These are phyloP conservation scores for Apamea anceps DNA, from an alignment of 2,888 invertebrate species.

Conservation along the genomic window DNA sequence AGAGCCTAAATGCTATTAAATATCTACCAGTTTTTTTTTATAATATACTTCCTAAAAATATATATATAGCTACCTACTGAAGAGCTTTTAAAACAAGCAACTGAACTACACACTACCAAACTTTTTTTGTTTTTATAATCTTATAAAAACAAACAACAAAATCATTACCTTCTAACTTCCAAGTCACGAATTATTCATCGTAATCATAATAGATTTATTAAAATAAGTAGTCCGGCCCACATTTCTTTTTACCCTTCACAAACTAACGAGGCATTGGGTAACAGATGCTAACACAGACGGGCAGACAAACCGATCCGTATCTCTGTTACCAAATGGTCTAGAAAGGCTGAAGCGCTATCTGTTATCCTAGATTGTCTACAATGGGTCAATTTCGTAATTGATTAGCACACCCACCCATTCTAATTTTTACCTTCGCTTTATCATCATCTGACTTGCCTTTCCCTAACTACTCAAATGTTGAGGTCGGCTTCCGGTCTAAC, in stretches of 20 bases:
- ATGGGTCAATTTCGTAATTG: conserved; percentile 1
- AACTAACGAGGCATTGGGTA: conserved; percentile 36
- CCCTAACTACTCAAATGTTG: not conserved
- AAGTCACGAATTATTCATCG: conserved; percentile 34
- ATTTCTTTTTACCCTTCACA: conserved; percentile 54
- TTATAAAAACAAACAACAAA: conserved; percentile 17
- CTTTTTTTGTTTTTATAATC: not conserved
- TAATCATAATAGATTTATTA: conserved; percentile 42
- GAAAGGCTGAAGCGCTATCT: conserved; percentile 19
- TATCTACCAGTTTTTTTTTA: too few relatives aligned
- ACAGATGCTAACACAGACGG: conserved; percentile 21
- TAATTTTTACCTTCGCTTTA: not conserved
- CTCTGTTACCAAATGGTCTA: conserved; percentile 38
- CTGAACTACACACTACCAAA: not conserved
- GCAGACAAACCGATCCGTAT: conserved; percentile 33
- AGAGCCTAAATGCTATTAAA: too few relatives aligned
- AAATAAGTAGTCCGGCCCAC: conserved; percentile 27
- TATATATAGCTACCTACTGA: not conserved
- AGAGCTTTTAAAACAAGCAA: not conserved
- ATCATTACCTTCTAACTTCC: conserved; percentile 20
- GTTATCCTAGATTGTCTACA: conserved; percentile 4
- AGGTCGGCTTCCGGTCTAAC: not conserved
- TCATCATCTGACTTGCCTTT: not conserved
- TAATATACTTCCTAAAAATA: not conserved
- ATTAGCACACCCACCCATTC: not conserved